These are phyloP conservation scores for Tyria jacobaeae DNA, from an alignment of 2,888 invertebrate genomes.

Conservation along the genomic window DNA sequence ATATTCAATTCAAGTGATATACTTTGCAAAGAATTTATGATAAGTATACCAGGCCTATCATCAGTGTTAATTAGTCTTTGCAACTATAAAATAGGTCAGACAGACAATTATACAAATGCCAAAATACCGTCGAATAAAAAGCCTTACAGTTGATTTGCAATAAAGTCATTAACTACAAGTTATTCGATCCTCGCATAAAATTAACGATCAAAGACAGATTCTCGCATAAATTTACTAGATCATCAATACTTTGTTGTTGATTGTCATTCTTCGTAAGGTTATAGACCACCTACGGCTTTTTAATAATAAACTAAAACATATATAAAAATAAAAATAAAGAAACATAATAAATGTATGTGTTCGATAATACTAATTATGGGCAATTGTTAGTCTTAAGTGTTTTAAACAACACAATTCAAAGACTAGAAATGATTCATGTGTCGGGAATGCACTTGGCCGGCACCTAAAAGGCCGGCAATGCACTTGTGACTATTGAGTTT, in stretches of 20 bases:
- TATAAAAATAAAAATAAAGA: no score
- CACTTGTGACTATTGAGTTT: no score
- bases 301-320: slow-evolving; percentile 3
- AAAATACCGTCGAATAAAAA: slow-evolving; percentile 49
- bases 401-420: no score
- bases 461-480: no score
- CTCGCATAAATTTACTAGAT: slow-evolving; percentile 59
- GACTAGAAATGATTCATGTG: no score
- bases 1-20: neutral
- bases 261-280: slow-evolving; percentile 43
- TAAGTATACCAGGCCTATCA: neutral
- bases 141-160: slow-evolving; percentile 53
- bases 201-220: slow-evolving; percentile 57
- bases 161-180: slow-evolving; percentile 69
- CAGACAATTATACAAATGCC: slow-evolving; percentile 39
- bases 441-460: no score
- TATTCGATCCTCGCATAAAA: slow-evolving; percentile 66
- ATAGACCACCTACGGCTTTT: slow-evolving; percentile 41
- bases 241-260: slow-evolving; percentile 42
- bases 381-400: no score
- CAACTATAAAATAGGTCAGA: slow-evolving; percentile 26
- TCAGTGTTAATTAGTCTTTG: slow-evolving; percentile 22
- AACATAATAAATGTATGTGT: no score
- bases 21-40: neutral
- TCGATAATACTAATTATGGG: no score